Evolutionary conservation across 2,113 vertebrate genomes (phyloP).

Genomic region (Furnarius figulus): DNA sequence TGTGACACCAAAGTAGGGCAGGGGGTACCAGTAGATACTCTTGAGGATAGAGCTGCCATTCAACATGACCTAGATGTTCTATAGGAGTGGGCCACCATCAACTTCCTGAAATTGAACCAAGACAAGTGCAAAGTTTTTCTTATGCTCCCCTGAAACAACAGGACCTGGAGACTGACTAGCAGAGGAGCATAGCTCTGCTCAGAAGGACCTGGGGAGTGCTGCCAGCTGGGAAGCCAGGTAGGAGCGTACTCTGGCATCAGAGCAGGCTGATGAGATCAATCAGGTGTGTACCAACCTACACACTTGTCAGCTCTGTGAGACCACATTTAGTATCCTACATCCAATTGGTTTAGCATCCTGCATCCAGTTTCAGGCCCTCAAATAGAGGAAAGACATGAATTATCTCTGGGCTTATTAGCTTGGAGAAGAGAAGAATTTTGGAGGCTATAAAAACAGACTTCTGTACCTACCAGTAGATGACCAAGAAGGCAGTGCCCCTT

Average conservation of each 20-base stretch:
- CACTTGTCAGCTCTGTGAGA: not conserved
- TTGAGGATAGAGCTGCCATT: not conserved
- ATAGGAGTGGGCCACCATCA: not conserved
- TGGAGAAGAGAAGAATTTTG: not conserved
- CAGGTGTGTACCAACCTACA: not conserved
- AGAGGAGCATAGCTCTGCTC: not conserved
- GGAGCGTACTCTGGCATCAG: not conserved
- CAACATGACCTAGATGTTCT: not conserved
- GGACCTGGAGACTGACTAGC: not conserved
- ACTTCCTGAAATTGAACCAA: not conserved
- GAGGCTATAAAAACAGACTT: accelerated
- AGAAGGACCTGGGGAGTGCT: not conserved
- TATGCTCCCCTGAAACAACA: not conserved
- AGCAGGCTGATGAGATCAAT: not conserved
- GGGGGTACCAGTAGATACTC: too few species aligned
- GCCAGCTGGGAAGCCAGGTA: not conserved
- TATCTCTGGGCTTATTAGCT: not conserved
- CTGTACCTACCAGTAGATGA: not conserved
- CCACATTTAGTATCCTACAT: not conserved
- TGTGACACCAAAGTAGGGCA: not conserved
- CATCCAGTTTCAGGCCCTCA: not conserved
- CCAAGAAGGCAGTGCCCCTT: not conserved
- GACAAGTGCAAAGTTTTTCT: not conserved
- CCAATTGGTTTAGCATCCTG: not conserved
- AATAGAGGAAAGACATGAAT: not conserved